Conservation (phyloP, 2,888 invertebrate species). For the Thalpophila matura region DNA sequence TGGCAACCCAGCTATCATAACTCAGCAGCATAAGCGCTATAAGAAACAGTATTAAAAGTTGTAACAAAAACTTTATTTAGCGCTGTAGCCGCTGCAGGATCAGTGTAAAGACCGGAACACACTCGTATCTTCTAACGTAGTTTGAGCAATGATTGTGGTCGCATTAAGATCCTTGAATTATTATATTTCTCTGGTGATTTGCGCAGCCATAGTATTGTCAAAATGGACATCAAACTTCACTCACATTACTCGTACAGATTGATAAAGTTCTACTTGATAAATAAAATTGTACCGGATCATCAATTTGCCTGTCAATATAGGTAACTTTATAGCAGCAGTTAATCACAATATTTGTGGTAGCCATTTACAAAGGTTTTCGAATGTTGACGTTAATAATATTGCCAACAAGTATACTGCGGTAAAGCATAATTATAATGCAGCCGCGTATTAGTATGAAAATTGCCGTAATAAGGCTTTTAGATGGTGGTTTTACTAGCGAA, state of each 20-base stretch:
- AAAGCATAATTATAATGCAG: conserved; percentile 24
- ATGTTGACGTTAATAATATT: conserved; percentile 19
- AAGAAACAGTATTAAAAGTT: conserved; percentile 79
- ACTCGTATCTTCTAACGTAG: conserved; percentile 13
- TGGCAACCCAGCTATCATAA: conserved; percentile 44
- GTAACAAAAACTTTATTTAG: conserved; percentile 68
- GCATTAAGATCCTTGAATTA: not conserved
- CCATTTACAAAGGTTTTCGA: conserved; percentile 28
- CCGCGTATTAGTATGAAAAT: conserved; percentile 27
- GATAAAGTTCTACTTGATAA: conserved; percentile 12
- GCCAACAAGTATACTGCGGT: conserved; percentile 15
- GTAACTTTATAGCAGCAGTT: conserved; percentile 29
- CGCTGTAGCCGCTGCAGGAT: conserved; percentile 46
- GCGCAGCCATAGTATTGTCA: not conserved
- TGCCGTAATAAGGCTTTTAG: conserved; percentile 33
- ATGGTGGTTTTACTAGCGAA: conserved; percentile 15
- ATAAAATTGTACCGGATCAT: conserved; percentile 14
- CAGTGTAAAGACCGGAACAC: conserved; percentile 38
- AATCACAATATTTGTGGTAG: conserved; percentile 24
- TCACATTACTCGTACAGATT: conserved; percentile 2
- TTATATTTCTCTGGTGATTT: not conserved
- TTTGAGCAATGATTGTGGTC: conserved; percentile 5
- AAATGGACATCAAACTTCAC: not conserved
- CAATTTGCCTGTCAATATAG: conserved; percentile 21
- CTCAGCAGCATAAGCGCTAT: conserved; percentile 61